phyloP scores from a whole-genome alignment of 2,888 invertebrate genomes.

The Sabatieria punctata region DNA sequence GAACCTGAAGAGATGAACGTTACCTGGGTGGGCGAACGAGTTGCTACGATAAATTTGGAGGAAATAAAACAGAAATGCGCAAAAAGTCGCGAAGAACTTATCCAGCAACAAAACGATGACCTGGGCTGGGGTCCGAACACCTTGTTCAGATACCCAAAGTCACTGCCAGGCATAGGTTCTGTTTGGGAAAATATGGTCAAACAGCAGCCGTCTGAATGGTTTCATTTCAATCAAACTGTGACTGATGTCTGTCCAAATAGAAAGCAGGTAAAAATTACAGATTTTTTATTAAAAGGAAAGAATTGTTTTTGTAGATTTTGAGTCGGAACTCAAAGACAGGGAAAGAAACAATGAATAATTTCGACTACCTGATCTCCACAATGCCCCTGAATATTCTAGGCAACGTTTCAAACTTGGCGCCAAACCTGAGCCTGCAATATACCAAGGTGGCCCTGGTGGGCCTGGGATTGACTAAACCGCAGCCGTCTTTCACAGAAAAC shows the following conservation, averaged over 20 bases:
- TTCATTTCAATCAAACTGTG: conserved; percentile 13
- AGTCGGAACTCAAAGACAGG: too few relatives aligned
- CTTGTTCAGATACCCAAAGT: conserved; percentile 15
- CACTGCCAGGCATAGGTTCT: conserved; percentile 17
- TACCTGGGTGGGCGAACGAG: conserved; percentile 18
- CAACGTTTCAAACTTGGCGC: conserved; percentile 10
- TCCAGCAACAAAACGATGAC: conserved; percentile 5
- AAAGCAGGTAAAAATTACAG: conserved; percentile 15
- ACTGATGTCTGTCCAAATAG: conserved; percentile 11
- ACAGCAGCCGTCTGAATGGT: conserved; percentile 12
- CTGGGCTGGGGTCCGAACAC: conserved; percentile 4
- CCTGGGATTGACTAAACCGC: conserved; percentile 16
- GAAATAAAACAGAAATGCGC: too few relatives aligned
- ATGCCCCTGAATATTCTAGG: conserved; percentile 18
- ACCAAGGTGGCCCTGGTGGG: conserved; percentile 18
- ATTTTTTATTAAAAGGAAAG: too few relatives aligned
- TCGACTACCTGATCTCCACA: conserved; percentile 16
- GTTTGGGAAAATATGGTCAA: conserved; percentile 15
- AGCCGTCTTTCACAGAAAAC: conserved; percentile 13
- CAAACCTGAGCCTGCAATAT: conserved; percentile 13
- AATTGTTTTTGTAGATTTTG: not conserved
- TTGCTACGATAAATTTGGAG: conserved; percentile 15
- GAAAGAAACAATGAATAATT: conserved; percentile 5
- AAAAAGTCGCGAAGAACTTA: conserved; percentile 10
- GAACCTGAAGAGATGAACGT: conserved; percentile 15